Base-by-base conservation (phyloP, 2,888 invertebrate genomes). In the Incurvaria masculella region DNA sequence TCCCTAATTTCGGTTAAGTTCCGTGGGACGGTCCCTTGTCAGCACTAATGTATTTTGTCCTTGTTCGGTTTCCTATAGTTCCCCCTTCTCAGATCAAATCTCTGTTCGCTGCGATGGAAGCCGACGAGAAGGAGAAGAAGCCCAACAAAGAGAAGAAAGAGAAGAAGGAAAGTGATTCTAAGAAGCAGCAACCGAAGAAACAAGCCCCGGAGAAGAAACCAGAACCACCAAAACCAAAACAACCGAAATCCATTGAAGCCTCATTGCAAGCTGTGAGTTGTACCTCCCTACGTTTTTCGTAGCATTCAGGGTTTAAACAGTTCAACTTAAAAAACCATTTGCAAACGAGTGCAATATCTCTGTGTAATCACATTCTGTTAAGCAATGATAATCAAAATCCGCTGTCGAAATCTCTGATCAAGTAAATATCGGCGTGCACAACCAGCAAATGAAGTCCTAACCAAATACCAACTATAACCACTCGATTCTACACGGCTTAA, bases 21-120 rank as follows among this genome's bases (percentile, higher is more conserved):
- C n/a, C n/a, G n/a, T n/a, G n/a, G n/a, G n/a, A n/a, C n/a, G n/a
- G n/a, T n/a, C n/a, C n/a, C n/a, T n/a, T n/a, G n/a, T n/a, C n/a
- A n/a, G n/a, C n/a, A n/a, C n/a, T n/a, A n/a, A n/a, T n/a, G n/a
- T n/a, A n/a, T n/a, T n/a, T n/a, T n/a, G n/a, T n/a, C n/a, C n/a
- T n/a, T n/a, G 4, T 20, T 27, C 6, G n/a, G 11, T 21, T 42
- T 11, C n/a, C 49, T 72, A 50, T 60, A 90, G 89, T 88, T 51
- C 84, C 88, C 2, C 73, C 85, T 52, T 81, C 86, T 39, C 86
- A 88, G 69, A 80, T 86, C 45, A 85, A 85, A 56, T 84, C 82
- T 1, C 76, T 88, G 51, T 86, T 87, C 58, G 76, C 80, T 42
- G 81, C 81, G 41, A 80, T 82, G 66, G 83, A 82, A 56, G 81